Evolutionary conservation across 2,113 vertebrate genomes (phyloP).

Genomic region (Cettia cetti): DNA sequence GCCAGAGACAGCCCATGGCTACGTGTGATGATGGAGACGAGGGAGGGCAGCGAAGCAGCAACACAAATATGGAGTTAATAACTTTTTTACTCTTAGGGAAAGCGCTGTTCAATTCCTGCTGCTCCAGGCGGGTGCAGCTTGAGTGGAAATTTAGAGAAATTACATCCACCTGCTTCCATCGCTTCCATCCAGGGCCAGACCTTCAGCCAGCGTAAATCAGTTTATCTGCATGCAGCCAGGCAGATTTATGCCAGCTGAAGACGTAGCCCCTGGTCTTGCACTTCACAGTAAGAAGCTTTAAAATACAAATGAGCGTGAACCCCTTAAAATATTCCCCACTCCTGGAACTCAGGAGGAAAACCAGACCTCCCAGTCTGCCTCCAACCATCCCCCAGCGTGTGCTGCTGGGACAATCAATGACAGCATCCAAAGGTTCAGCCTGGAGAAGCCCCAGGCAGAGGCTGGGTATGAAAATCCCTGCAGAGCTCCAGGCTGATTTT

Average conservation of each 20-base stretch:
- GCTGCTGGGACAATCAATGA: background rate
- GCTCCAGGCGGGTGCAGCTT: constrained; percentile 60
- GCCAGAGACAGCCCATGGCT: constrained; percentile 65
- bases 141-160: constrained; percentile 60
- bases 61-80: constrained; percentile 72
- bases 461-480: background rate
- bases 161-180: constrained; percentile 59
- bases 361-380: background rate
- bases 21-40: constrained; percentile 46
- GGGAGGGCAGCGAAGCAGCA: constrained; percentile 30
- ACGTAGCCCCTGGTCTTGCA: constrained; percentile 32
- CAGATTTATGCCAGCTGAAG: constrained; percentile 44
- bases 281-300: constrained; percentile 50
- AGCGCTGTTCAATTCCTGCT: constrained; percentile 62
- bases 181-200: constrained; percentile 21
- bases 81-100: constrained; percentile 65
- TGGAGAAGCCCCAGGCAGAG: background rate
- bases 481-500: background rate
- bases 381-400: background rate
- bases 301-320: constrained; percentile 68
- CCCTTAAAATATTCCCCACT: background rate
- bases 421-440: background rate
- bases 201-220: constrained; percentile 35
- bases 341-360: background rate
- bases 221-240: constrained; percentile 32